A percentile compares a stretch with the other conserved stretches of the same genome.
These are phyloP conservation scores for Aptenodytes patagonicus DNA, from an alignment of 2,113 vertebrate genomes.

Conservation along the genomic window DNA sequence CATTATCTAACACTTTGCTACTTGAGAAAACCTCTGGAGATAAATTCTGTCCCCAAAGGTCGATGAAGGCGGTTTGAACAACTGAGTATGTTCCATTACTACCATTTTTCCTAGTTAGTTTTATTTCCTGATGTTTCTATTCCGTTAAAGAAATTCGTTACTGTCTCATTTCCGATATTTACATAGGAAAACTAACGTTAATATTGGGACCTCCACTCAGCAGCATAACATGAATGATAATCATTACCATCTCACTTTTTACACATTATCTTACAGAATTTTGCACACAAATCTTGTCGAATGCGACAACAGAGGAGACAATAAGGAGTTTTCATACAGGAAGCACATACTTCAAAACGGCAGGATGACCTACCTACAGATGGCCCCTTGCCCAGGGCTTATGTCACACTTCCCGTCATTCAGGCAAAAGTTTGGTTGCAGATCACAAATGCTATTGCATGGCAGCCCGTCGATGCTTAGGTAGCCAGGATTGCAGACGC, in stretches of 20 bases:
- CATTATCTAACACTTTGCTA: neutral
- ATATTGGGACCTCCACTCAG: neutral
- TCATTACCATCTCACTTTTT: neutral
- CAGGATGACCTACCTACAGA: conserved; percentile 84
- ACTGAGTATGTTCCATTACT: neutral
- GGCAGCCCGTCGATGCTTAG: conserved; percentile 88
- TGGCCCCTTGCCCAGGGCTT: conserved; percentile 88
- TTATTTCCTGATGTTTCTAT: neutral
- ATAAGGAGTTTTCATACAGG: neutral
- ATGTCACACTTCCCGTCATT: conserved; percentile 96
- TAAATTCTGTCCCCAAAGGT: neutral
- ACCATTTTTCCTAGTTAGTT: neutral
- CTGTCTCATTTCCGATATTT: neutral
- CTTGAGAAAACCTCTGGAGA: neutral
- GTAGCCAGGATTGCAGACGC: conserved; percentile 88
- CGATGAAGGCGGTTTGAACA: neutral
- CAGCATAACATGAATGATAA: neutral
- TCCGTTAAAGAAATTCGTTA: neutral
- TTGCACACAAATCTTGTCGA: neutral
- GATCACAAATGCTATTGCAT: conserved; percentile 90
- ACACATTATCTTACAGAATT: neutral
- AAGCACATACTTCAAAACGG: neutral
- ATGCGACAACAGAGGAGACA: neutral
- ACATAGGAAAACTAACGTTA: neutral
- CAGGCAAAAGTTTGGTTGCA: conserved; percentile 87